Evolutionary conservation across 37 sponge, comb jelly and placozoan species (phyloP), one percentile per base, ranked within the genome.

Genomic region (Amphimedon queenslandica): DNA sequence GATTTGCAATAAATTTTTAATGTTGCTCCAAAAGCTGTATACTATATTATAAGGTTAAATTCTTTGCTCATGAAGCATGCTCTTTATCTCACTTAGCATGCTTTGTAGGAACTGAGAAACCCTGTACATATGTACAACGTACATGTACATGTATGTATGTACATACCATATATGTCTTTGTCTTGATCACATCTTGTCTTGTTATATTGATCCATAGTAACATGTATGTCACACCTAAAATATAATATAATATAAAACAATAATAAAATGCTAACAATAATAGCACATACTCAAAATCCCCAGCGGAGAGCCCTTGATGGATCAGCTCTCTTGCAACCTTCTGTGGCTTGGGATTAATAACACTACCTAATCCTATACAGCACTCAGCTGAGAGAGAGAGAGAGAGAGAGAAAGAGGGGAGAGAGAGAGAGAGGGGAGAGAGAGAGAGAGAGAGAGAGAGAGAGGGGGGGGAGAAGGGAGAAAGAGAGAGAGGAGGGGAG

Each of bases 231-330:
- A 69, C 56, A 76, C 67, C 64, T 47, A 66, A 37, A 66, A 13
- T 29, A 77, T 56, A 77, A 29, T 47, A 27, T 47, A 24, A 42
- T 39, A 66, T 30, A 66, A 29, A 66, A 31, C 55, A 31, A 51
- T 51, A 77, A 58, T 51, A 42, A 66, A 36, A 77, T 55, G 23
- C 39, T 40, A 2, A 16, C 30, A 32, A 30, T 2, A 1, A 21
- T 3, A 4, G 55, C 1, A 78, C 90, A 84, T 57, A 89, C 90
- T 84, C 85, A 21, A 84, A n/a, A 16, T 72, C 70, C 38, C 90
- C 90, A 16, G 80, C 77, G 8, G 65, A 64, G 25, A 57, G 71
- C 58, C 81, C 90, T 58, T 84, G 85, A 55, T 84, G 85, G 13
- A 72, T 89, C 28, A 89, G 73, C 35, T 73, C 63, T 18, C 71